Percentiles rank a stretch among this genome's conserved stretches.
Evolutionary conservation across 30 jellyfish, hydroid and myxozoan species (phyloP).

Genomic region (Cassiopea xamachana): DNA sequence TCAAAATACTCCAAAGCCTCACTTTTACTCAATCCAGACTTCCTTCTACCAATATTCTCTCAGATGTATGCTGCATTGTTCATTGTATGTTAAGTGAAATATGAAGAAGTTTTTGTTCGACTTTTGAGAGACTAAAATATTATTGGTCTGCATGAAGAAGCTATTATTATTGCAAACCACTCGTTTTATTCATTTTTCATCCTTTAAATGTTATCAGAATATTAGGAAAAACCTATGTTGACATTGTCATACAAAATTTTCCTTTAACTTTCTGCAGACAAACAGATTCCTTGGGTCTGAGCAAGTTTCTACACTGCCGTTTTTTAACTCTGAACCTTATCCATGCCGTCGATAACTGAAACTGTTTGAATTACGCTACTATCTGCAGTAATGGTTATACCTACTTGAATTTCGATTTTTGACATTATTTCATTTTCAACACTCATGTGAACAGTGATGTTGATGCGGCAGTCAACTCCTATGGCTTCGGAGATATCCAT

Average conservation of each 20-base stretch:
- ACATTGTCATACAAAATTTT: slow-evolving; percentile 14
- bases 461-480: slow-evolving; percentile 58
- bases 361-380: slow-evolving; percentile 36
- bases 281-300: slow-evolving; percentile 16
- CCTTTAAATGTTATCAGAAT: slow-evolving; percentile 47
- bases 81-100: no score
- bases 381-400: slow-evolving; percentile 12
- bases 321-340: slow-evolving; percentile 53
- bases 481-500: slow-evolving; percentile 58
- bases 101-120: no score
- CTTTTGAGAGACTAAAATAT: no score
- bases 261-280: background rate
- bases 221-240: slow-evolving; percentile 29
- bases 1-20: no score
- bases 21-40: no score
- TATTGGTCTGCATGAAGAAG: no score
- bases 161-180: background rate
- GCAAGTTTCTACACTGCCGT: slow-evolving; percentile 51
- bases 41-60: no score
- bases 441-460: slow-evolving; percentile 41
- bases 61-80: no score
- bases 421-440: slow-evolving; percentile 47
- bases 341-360: slow-evolving; percentile 60
- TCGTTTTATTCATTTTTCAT: slow-evolving; percentile 40
- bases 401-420: slow-evolving; percentile 48